Evolutionary conservation across 2,113 vertebrate genomes (phyloP).

Genomic region (Shinisaurus crocodilurus): DNA sequence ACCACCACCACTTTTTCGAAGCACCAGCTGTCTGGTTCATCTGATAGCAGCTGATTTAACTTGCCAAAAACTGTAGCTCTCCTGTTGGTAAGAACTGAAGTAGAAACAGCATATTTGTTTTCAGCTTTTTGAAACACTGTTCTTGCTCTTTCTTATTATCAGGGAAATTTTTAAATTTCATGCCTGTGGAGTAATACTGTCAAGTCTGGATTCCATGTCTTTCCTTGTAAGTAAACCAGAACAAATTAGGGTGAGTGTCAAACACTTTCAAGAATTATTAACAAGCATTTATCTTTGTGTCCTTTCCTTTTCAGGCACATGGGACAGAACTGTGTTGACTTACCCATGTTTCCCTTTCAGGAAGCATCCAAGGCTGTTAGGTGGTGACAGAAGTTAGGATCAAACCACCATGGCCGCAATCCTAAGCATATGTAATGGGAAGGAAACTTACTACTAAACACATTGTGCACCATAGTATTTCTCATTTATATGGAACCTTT

Average conservation of each 20-base stretch:
- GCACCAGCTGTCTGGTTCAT: neutral
- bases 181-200: constrained; percentile 58
- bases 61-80: neutral
- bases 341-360: neutral
- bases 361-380: neutral
- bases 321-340: neutral
- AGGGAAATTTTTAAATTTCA: constrained; percentile 61
- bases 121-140: constrained; percentile 3
- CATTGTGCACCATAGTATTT: neutral
- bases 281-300: constrained; percentile 30
- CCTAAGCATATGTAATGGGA: neutral
- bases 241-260: constrained; percentile 83
- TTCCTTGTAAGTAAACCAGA: constrained; percentile 88
- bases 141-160: constrained; percentile 52
- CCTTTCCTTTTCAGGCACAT: neutral
- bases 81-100: no score
- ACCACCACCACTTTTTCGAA: neutral
- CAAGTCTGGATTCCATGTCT: constrained; percentile 80
- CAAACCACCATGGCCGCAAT: neutral
- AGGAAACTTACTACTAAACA: neutral
- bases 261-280: constrained; percentile 61
- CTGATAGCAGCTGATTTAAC: neutral
- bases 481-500: neutral
- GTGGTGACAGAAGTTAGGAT: neutral
- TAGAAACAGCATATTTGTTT: neutral